Evolutionary conservation across 2,888 invertebrate genomes (phyloP).

Genomic region (Drosophila pegasa): DNA sequence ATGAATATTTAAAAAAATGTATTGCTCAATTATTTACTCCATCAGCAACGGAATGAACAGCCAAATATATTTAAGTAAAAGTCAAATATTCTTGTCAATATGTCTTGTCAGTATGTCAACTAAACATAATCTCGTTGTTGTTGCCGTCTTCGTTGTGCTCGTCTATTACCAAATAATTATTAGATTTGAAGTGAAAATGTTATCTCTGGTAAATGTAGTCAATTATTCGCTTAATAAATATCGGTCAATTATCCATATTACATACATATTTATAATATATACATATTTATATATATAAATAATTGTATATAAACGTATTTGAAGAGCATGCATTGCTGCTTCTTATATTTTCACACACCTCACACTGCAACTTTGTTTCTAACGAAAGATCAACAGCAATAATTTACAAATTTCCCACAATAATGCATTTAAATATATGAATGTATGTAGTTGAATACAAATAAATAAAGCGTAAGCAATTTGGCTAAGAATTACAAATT

Average conservation of each 20-base stretch:
- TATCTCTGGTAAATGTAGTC: constrained; percentile 77
- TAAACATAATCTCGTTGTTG: constrained; percentile 65
- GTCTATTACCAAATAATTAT: constrained; percentile 61
- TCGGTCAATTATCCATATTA: constrained; percentile 66
- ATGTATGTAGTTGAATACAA: constrained; percentile 46
- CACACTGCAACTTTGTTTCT: constrained; percentile 12
- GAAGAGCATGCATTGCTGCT: constrained; percentile 20
- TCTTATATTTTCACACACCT: constrained; percentile 24
- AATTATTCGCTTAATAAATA: constrained; percentile 61
- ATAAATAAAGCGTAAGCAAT: constrained; percentile 7
- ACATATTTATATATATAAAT: constrained; percentile 20
- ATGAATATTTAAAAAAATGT: constrained; percentile 42
- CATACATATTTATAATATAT: constrained; percentile 20
- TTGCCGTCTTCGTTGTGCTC: constrained; percentile 60
- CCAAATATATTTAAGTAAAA: constrained; percentile 26
- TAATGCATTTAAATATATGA: constrained; percentile 70
- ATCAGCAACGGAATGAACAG: constrained; percentile 42
- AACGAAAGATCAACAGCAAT: constrained; percentile 38
- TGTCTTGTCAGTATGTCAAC: constrained; percentile 65
- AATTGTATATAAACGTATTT: constrained; percentile 51
- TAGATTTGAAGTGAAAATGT: constrained; percentile 38
- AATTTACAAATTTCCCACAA: constrained; percentile 54
- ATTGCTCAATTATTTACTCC: constrained; percentile 49
- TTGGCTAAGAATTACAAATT: constrained; percentile 10
- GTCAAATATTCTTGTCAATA: constrained; percentile 58